Conservation (phyloP, 2,113 vertebrate genomes). For the Nycticorax nycticorax region DNA sequence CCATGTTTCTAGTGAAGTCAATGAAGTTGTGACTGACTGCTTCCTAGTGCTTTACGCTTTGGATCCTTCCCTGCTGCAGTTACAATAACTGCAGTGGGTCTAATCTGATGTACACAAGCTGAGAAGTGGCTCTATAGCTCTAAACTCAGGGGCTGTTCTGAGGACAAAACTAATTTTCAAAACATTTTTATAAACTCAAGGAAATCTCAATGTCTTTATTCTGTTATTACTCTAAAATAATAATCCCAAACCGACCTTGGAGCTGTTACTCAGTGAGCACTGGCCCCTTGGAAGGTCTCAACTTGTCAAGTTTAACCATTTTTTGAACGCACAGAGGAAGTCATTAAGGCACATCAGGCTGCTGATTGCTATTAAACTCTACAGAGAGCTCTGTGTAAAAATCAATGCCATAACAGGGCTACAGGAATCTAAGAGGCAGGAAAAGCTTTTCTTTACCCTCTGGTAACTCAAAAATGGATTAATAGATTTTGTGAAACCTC, state of each 20-base stretch:
- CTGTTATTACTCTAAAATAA: slow-evolving; percentile 41
- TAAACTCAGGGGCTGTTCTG: neutral
- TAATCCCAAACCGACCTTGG: slow-evolving; percentile 31
- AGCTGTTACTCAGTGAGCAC: slow-evolving; percentile 51
- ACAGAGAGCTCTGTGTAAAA: slow-evolving; percentile 52
- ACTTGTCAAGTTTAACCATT: slow-evolving; percentile 52
- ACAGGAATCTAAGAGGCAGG: neutral
- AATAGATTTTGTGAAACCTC: neutral
- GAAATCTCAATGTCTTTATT: slow-evolving; percentile 27
- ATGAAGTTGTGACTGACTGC: neutral
- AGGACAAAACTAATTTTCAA: slow-evolving; percentile 31
- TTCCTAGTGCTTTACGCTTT: neutral
- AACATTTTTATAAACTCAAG: slow-evolving; percentile 17
- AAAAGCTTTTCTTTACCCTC: slow-evolving; percentile 43
- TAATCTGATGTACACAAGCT: neutral
- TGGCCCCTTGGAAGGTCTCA: slow-evolving; percentile 50
- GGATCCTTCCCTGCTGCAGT: neutral
- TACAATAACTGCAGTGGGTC: neutral
- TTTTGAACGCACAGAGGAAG: slow-evolving; percentile 55
- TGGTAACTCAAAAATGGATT: slow-evolving; percentile 31
- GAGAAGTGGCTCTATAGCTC: neutral
- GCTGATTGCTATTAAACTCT: slow-evolving; percentile 63
- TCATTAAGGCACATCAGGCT: slow-evolving; percentile 63
- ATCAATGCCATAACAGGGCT: slow-evolving; percentile 45
- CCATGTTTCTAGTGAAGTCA: neutral